These are phyloP conservation scores for Silurus lanzhouensis DNA, from an alignment of 2,797 vertebrate genomes.

Conservation along the genomic window DNA sequence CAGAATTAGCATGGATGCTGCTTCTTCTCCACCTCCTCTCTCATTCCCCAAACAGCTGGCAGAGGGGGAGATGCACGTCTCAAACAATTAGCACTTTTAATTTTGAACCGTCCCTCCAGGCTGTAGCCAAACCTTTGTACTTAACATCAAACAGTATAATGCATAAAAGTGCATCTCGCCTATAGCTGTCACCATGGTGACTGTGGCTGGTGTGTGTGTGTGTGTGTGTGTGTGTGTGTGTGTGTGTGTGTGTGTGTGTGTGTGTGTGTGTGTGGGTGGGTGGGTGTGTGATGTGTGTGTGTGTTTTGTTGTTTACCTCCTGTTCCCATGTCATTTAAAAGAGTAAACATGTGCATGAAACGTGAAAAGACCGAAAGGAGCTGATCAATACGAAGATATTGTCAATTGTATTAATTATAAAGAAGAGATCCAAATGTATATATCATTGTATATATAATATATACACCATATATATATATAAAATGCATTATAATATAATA, in stretches of 20 bases:
- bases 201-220: conserved; percentile 37
- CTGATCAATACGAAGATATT: neutral
- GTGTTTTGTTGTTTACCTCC: conserved; percentile 48
- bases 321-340: conserved; percentile 35
- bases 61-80: conserved; percentile 59
- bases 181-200: conserved; percentile 55
- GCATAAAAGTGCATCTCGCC: conserved; percentile 59
- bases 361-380: conserved; percentile 18
- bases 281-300: neutral
- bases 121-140: conserved; percentile 63
- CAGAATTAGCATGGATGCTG: conserved; percentile 65
- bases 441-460: neutral
- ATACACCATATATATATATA: neutral
- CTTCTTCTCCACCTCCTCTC: conserved; percentile 43
- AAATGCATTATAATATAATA: neutral
- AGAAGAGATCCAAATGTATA: neutral
- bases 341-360: conserved; percentile 33
- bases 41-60: conserved; percentile 60
- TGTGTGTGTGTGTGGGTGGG: neutral
- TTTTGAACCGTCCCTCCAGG: conserved; percentile 67
- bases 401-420: neutral
- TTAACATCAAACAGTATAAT: conserved; percentile 67
- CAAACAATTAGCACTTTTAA: conserved; percentile 66
- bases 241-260: too few species aligned
- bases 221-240: too few species aligned